Base-by-base conservation (phyloP, 2,888 invertebrate genomes). In the Plemyria rubiginata region DNA sequence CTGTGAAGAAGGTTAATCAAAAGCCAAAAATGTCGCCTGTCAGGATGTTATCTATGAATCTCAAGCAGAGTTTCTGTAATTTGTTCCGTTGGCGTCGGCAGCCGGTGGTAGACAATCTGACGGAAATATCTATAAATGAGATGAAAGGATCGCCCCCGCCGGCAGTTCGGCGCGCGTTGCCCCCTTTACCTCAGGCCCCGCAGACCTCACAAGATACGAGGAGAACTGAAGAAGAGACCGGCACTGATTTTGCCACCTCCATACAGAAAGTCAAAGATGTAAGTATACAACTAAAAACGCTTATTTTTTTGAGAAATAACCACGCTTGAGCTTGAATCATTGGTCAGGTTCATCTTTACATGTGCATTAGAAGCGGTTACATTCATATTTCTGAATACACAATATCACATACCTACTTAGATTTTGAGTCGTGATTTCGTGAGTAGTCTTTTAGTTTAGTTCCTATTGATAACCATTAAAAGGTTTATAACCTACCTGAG, bases 241-340 rank as follows among this genome's bases (percentile, higher is more conserved):
- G 94, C 46, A 94, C 96, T 88, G 98, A 98, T 86, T 98, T 98
- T 87, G 97, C 98, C 45, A 96, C 97, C 32, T 98, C 97, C 74
- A 97, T 98, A 79, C 97, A 98, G 85, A 97, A 96, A 94, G 98
- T 98, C 57, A 98, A 98, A 94, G 97, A 98, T 92, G 98, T 98
- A 93, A 94, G 96, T 94, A 15, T 38, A 40, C n/a, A 38, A 48
- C 8, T 45, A 45, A 16, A 16, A 43, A 41, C n/a, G n/a, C 13
- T 12, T 32, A 7, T 32, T 32, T 32, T 32, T 32, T 32, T 32
- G 8, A 32, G 7, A 32, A 5, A 32, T 6, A 8, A 32, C 32
- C 7, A 8, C 32, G 32, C 32, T 32, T 0, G 32, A 8, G 32
- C 32, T 32, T 2, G 5, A 32, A 32, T 32, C 6, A 8, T 8